phyloP scores from a whole-genome alignment of 2,888 invertebrate genomes.

The Drosophila anceps region DNA sequence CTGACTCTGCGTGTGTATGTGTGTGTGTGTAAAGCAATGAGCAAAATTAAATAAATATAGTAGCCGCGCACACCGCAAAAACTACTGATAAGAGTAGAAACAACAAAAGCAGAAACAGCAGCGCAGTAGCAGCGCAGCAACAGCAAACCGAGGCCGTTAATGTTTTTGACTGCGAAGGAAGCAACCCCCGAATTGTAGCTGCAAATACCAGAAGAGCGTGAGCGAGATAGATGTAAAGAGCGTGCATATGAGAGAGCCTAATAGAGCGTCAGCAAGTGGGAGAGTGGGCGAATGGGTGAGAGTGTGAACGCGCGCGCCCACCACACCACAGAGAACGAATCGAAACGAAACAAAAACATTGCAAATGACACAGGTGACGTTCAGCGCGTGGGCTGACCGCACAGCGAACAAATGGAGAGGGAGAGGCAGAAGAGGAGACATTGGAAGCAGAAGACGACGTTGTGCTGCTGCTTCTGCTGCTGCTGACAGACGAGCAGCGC shows the following conservation, averaged over 20 bases:
- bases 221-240: conserved; percentile 4
- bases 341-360: conserved; percentile 70
- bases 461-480: conserved; percentile 32
- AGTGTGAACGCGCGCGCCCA: no score
- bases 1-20: neutral
- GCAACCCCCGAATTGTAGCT: conserved; percentile 43
- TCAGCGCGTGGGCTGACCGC: conserved; percentile 60
- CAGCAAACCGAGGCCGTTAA: conserved; percentile 37
- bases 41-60: conserved; percentile 62
- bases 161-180: conserved; percentile 16
- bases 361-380: conserved; percentile 80
- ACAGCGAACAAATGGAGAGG: conserved; percentile 8
- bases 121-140: conserved; percentile 5
- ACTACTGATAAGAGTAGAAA: conserved; percentile 60
- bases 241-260: conserved; percentile 6
- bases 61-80: conserved; percentile 52
- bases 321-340: conserved; percentile 21
- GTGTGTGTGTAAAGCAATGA: conserved; percentile 16
- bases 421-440: neutral
- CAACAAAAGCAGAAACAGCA: conserved; percentile 11
- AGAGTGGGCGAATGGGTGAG: conserved; percentile 7
- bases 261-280: conserved; percentile 4
- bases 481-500: conserved; percentile 49
- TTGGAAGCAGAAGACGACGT: neutral
- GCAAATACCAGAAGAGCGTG: conserved; percentile 11